These are phyloP conservation scores for Amphiduros pacificus DNA, from an alignment of 2,888 invertebrate genomes.

Conservation along the genomic window DNA sequence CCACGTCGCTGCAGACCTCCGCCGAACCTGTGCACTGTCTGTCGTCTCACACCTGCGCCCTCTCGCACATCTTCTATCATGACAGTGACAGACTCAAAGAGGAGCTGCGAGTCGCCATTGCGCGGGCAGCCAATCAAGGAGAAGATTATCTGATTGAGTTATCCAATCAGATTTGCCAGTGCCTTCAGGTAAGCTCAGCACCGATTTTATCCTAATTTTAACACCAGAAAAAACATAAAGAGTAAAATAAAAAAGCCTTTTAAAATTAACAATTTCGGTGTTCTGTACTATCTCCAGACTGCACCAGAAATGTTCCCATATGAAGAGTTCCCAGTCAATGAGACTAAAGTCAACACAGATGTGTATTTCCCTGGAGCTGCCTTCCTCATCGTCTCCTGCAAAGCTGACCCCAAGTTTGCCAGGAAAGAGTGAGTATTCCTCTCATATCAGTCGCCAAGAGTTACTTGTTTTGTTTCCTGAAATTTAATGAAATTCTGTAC, in stretches of 20 bases:
- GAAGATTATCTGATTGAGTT: slow-evolving; percentile 57
- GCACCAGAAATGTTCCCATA: slow-evolving; percentile 57
- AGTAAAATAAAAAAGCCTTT: neutral
- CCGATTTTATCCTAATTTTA: neutral
- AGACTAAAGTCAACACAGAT: slow-evolving; percentile 52
- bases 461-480: neutral
- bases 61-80: slow-evolving; percentile 51
- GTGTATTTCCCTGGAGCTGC: slow-evolving; percentile 54
- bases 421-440: slow-evolving; percentile 52
- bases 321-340: slow-evolving; percentile 53
- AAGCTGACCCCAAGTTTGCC: slow-evolving; percentile 47
- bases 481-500: too few relatives aligned
- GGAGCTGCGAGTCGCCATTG: slow-evolving; percentile 53
- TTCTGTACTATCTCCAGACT: slow-evolving; percentile 36
- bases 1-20: slow-evolving; percentile 36
- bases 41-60: slow-evolving; percentile 39
- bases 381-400: slow-evolving; percentile 54
- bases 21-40: slow-evolving; percentile 43
- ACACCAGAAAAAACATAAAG: neutral
- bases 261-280: too few relatives aligned
- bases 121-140: slow-evolving; percentile 54
- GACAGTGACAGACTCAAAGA: slow-evolving; percentile 44
- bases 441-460: neutral
- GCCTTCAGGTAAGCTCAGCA: slow-evolving; percentile 47
- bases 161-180: slow-evolving; percentile 55